A percentile compares a stretch with the other conserved stretches of the same genome.
Evolutionary conservation across 37 sponge, comb jelly and placozoan species (phyloP).

Genomic region (Petrosia ficiformis): DNA sequence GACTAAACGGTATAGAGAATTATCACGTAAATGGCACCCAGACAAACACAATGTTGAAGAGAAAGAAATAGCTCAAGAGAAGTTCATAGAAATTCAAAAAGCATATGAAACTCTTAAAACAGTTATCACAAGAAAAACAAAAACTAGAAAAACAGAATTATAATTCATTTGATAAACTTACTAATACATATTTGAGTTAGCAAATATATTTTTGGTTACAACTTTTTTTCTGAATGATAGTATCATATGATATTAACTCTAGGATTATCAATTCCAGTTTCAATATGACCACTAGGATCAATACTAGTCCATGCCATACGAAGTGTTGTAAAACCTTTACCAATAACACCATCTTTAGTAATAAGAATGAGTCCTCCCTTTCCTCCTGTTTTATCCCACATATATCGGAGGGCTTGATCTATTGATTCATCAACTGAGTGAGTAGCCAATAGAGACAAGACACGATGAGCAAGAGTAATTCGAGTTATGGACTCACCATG

Average conservation of each 20-base stretch:
- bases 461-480: constrained; percentile 47
- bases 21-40: constrained; percentile 78
- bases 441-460: constrained; percentile 14
- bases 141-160: not conserved
- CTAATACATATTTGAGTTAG: not conserved
- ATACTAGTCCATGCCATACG: constrained; percentile 77
- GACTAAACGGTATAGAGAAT: constrained; percentile 40
- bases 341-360: constrained; percentile 40
- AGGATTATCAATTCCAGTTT: constrained; percentile 11
- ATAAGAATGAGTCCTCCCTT: constrained; percentile 69
- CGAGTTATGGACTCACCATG: constrained; percentile 79
- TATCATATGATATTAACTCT: not conserved
- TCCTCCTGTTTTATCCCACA: constrained; percentile 54
- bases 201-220: not conserved
- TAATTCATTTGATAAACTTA: not conserved
- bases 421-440: constrained; percentile 23
- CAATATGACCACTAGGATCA: constrained; percentile 4
- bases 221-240: no score
- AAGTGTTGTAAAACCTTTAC: constrained; percentile 43
- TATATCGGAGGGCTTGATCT: constrained; percentile 46
- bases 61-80: constrained; percentile 53
- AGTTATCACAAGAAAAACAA: constrained; percentile 29
- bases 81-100: constrained; percentile 72
- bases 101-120: constrained; percentile 72
- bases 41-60: constrained; percentile 37